Evolutionary conservation across 2,797 vertebrate species (phyloP), one percentile per base, ranked within the genome.

Genomic region (Lagodon rhomboides): DNA sequence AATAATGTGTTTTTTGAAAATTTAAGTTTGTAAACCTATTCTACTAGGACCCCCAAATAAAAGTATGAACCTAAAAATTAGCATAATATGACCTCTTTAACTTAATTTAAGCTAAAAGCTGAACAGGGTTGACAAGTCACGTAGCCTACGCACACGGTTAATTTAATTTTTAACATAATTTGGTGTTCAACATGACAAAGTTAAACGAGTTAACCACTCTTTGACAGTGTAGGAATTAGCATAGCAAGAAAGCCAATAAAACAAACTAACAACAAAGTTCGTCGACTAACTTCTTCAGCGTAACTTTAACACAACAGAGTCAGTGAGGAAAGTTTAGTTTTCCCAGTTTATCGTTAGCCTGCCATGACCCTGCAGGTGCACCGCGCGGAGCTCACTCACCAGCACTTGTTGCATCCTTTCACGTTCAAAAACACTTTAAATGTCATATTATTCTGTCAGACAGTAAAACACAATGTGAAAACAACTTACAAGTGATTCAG

Each of bases 291-390:
- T 41, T 1, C 0, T 41, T 1, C 0, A 10, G 4, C 3, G 9
- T 8, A 25, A 50, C 16, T 1, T 22, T 34, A 12, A 12, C 44
- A 6, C 49, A n/a, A 0, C 20, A 23, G 12, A 11, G 46, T 38
- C 12, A 41, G 23, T 3, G 12, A 22, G 51, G 6, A 71, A 82
- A 80, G 54, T 73, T 77, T 38, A 0, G 4, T 10, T 2, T 2
- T 38, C 38, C 38, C 38, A 11, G 38, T 38, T 49, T 22, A 13
- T 68, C 3, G 75, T 66, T 3, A 41, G 68, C 47, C 20, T 41
- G 23, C 23, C 76, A 34, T 30, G 61, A 22, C 0, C 15, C n/a
- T 5, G 76, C 91, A 92, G 86, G 90, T 92, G 85, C 85, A 80
- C 50, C 65, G 65, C 46, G 30, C 12, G 1, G 7, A 27, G 15